Percentiles rank a stretch among this genome's conserved stretches.
phyloP scores from a whole-genome alignment of 2,797 vertebrate genomes.

The Clarias platycephalus region DNA sequence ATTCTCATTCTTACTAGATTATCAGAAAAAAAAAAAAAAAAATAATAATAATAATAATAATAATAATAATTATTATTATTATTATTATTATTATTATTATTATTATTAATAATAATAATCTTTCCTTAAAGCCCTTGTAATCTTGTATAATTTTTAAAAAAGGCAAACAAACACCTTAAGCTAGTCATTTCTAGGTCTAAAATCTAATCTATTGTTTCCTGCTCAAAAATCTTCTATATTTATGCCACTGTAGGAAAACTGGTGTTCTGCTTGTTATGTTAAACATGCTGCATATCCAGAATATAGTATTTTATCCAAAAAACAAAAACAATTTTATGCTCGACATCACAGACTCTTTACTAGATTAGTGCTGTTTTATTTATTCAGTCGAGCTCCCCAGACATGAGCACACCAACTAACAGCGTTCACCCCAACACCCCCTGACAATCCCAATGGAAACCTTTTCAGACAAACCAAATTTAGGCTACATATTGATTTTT shows the following conservation, averaged over 20 bases:
- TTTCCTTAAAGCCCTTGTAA: neutral
- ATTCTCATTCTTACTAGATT: neutral
- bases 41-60: too few relatives aligned
- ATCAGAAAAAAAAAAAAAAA: too few relatives aligned
- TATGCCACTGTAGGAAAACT: neutral
- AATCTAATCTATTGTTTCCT: neutral
- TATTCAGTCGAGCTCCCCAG: neutral
- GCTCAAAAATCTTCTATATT: neutral
- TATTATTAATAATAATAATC: too few relatives aligned
- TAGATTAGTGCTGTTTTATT: constrained; percentile 13
- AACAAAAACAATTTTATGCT: constrained; percentile 5
- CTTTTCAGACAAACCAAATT: constrained; percentile 18
- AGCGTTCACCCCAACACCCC: neutral
- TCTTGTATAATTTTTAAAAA: neutral
- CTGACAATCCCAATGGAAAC: constrained; percentile 23
- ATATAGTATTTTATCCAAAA: neutral
- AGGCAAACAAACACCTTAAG: neutral
- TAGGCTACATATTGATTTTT: constrained; percentile 28
- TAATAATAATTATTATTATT: too few relatives aligned
- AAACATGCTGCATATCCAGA: neutral
- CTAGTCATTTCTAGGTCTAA: neutral
- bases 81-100: too few relatives aligned
- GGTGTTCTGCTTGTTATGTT: neutral
- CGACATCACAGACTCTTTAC: constrained; percentile 2
- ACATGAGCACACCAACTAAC: constrained; percentile 15